Evolutionary conservation across 2,797 vertebrate species (phyloP).

Genomic region (Graptemys geographica): DNA sequence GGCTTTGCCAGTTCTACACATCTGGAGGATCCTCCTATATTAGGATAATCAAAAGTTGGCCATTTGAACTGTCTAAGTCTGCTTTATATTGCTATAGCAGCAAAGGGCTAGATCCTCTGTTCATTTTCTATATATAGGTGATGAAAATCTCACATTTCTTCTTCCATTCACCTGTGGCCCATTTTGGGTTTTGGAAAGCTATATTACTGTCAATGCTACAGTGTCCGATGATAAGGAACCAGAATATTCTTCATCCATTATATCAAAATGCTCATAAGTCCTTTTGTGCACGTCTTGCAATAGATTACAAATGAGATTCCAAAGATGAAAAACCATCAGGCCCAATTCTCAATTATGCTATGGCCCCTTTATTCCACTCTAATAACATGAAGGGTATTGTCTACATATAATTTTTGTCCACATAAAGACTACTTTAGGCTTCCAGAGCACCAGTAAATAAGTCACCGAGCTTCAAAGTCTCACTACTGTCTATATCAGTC

Average conservation of each 20-base stretch:
- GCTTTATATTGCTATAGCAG: not conserved
- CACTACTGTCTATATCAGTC: not conserved
- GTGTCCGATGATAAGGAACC: not conserved
- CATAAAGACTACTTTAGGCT: constrained; percentile 8
- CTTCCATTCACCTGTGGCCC: not conserved
- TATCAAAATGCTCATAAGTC: rapidly evolving
- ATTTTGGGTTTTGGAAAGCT: not conserved
- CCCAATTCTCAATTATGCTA: not conserved
- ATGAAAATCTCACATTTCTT: not conserved
- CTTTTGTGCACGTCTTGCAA: not conserved
- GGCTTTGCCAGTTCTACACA: not conserved
- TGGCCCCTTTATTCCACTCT: not conserved
- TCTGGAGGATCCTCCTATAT: not conserved
- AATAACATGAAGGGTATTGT: rapidly evolving
- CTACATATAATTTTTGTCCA: constrained; percentile 23
- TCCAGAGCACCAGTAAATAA: not conserved
- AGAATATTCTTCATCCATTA: not conserved
- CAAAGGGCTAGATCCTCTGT: not conserved
- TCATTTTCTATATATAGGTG: not conserved
- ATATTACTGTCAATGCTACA: not conserved
- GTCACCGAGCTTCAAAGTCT: not conserved
- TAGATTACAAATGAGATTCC: not conserved
- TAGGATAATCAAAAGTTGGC: not conserved
- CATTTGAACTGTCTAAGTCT: not conserved
- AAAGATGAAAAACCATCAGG: not conserved